phyloP scores from a whole-genome alignment of 1,140 invertebrate genomes.

The Drosophila pseudoananassae region DNA sequence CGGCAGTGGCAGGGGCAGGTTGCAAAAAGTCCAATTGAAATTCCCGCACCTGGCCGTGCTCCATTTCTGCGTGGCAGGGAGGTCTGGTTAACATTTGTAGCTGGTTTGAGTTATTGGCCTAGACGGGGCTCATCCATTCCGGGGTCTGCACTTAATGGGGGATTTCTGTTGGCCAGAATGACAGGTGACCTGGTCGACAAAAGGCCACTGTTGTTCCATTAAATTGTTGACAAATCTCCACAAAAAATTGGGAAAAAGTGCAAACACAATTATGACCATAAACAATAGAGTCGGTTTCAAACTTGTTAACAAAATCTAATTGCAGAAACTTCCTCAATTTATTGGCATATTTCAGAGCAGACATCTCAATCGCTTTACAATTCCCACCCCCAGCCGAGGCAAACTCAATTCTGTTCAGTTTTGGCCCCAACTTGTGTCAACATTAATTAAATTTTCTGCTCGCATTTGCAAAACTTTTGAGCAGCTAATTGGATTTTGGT shows the following conservation, averaged over 20 bases:
- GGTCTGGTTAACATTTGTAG: conserved; percentile 35
- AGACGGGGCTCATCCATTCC: conserved; percentile 26
- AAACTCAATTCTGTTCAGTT: conserved; percentile 61
- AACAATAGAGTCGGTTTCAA: not conserved
- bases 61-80: conserved; percentile 21
- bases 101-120: conserved; percentile 41
- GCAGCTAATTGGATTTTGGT: conserved; percentile 78
- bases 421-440: conserved; percentile 68
- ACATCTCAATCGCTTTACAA: not conserved
- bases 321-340: conserved; percentile 18
- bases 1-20: conserved; percentile 16
- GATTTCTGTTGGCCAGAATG: conserved; percentile 35
- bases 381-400: not conserved
- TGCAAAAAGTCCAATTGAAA: conserved; percentile 61
- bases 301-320: conserved; percentile 12
- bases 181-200: conserved; percentile 43
- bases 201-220: not conserved
- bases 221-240: conserved; percentile 10
- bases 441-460: conserved; percentile 80
- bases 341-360: not conserved
- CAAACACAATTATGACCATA: no score
- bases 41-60: conserved; percentile 41
- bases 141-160: conserved; percentile 30
- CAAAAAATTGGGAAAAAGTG: not conserved
- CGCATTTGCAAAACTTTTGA: conserved; percentile 77